phyloP scores from a whole-genome alignment of 2,797 vertebrate species.

The Sylvia borin region DNA sequence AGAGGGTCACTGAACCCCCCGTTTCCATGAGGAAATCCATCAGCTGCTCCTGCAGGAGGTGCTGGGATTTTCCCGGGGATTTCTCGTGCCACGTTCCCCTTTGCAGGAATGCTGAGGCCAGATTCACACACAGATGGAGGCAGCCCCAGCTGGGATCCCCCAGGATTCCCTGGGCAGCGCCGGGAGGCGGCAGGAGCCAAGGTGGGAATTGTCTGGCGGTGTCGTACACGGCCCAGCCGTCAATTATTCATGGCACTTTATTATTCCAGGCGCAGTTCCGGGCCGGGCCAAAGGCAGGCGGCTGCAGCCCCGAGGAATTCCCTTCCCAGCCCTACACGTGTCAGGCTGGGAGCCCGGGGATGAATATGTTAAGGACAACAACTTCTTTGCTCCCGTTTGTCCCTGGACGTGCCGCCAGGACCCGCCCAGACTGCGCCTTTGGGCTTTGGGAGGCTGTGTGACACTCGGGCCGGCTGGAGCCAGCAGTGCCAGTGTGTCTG shows the following conservation, averaged over 20 bases:
- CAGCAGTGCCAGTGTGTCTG: fast-evolving
- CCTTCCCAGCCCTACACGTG: conserved; percentile 32
- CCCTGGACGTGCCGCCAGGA: neutral
- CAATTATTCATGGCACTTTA: conserved; percentile 61
- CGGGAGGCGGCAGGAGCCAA: neutral
- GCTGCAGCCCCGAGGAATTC: conserved; percentile 46
- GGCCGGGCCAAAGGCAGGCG: neutral
- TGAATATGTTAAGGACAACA: conserved; percentile 47
- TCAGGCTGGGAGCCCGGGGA: conserved; percentile 9
- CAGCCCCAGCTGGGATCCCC: conserved; percentile 48
- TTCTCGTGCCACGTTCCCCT: fast-evolving
- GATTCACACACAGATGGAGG: neutral
- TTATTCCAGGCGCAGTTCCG: conserved; percentile 40
- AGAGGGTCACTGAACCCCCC: neutral
- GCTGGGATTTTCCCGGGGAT: too few relatives aligned
- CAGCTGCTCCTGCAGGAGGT: neutral
- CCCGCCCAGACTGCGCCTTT: neutral
- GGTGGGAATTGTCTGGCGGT: conserved; percentile 31
- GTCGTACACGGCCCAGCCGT: neutral
- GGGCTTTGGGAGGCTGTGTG: fast-evolving
- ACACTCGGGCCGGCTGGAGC: neutral
- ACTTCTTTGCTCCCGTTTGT: neutral
- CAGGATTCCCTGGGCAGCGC: conserved; percentile 20
- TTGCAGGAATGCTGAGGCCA: neutral
- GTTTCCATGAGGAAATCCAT: fast-evolving